Conservation (phyloP, 1,140 invertebrate species). For the Campodea augens region DNA sequence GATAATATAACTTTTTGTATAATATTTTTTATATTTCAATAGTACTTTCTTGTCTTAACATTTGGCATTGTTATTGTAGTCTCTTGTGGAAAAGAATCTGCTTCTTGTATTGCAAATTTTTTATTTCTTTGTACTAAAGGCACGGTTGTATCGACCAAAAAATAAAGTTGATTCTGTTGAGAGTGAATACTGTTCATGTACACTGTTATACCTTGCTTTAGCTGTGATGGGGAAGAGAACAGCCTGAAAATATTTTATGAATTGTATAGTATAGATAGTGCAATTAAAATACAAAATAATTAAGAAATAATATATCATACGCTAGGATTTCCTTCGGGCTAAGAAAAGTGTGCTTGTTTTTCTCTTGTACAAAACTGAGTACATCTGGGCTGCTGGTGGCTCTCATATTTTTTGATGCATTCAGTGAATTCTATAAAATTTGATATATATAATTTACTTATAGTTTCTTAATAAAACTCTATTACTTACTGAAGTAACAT, state of each 20-base stretch:
- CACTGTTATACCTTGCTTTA: conserved; percentile 32
- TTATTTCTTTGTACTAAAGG: too few relatives aligned
- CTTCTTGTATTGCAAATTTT: too few relatives aligned
- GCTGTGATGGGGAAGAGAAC: conserved; percentile 34
- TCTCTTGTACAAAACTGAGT: not conserved
- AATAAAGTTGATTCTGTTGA: conserved; percentile 34
- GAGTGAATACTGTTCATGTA: conserved; percentile 33
- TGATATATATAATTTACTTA: too few relatives aligned
- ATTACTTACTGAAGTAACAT: too few relatives aligned
- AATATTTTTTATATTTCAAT: too few relatives aligned
- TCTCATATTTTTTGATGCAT: not conserved
- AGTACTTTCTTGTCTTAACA: too few relatives aligned
- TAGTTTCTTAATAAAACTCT: too few relatives aligned
- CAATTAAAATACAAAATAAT: conserved; percentile 1
- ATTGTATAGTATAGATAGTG: not conserved
- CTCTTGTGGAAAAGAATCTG: too few relatives aligned
- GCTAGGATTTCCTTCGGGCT: not conserved
- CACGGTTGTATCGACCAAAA: conserved; percentile 41
- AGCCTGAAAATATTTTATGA: conserved; percentile 22
- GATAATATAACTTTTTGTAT: too few relatives aligned
- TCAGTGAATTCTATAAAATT: not conserved
- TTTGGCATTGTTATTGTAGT: too few relatives aligned
- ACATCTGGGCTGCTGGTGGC: not conserved
- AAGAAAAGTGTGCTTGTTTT: not conserved
- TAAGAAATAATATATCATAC: not conserved